Percentiles rank a stretch among this genome's conserved stretches.
Evolutionary conservation across 2,797 vertebrate genomes (phyloP).

Genomic region (Gouania willdenowi): DNA sequence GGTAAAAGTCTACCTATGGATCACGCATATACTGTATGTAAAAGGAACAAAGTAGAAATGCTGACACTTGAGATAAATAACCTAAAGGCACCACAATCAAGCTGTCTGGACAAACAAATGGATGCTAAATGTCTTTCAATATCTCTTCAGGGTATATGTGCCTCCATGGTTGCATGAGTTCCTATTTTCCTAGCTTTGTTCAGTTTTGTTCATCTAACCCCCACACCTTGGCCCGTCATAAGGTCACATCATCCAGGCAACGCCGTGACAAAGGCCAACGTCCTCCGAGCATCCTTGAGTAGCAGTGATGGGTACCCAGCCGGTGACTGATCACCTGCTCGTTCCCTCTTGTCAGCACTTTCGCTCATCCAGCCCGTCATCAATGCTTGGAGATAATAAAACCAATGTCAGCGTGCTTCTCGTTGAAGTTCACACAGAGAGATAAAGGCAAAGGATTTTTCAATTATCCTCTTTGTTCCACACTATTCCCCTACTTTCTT

Average conservation of each 20-base stretch:
- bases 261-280: conserved; percentile 52
- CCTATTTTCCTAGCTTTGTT: conserved; percentile 5
- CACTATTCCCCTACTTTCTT: conserved; percentile 52
- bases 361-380: conserved; percentile 59
- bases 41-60: conserved; percentile 18
- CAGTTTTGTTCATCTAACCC: conserved; percentile 55
- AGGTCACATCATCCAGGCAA: conserved; percentile 39
- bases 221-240: conserved; percentile 23
- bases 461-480: conserved; percentile 49
- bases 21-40: too few species aligned
- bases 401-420: conserved; percentile 69
- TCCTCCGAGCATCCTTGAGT: conserved; percentile 71
- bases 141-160: background rate
- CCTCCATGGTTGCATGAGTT: background rate
- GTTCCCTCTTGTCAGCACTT: conserved; percentile 68
- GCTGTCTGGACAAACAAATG: conserved; percentile 23
- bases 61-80: conserved; percentile 63
- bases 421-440: conserved; percentile 57
- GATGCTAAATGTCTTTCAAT: conserved; percentile 2
- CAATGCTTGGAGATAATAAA: conserved; percentile 63
- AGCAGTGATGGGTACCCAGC: conserved; percentile 55
- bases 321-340: conserved; percentile 58
- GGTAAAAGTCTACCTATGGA: too few species aligned
- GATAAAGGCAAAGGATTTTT: conserved; percentile 49
- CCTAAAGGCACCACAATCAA: conserved; percentile 31